Evolutionary conservation across 2,888 invertebrate genomes (phyloP).

Genomic region (Sicus ferrugineus): DNA sequence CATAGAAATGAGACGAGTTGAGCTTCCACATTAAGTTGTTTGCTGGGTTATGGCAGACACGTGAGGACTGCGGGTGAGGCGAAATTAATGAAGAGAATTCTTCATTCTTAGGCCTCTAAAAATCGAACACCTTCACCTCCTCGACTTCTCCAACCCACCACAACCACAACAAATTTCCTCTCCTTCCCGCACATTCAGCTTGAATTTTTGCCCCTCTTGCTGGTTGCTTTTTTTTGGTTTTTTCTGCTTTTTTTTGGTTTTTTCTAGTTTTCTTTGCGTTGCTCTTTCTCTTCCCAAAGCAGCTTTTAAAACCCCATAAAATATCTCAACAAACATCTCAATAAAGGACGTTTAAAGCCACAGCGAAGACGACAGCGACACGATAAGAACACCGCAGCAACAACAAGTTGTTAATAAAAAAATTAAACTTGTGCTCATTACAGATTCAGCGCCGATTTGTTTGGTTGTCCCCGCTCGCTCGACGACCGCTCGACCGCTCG

Average conservation of each 20-base stretch:
- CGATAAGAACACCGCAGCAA: not conserved
- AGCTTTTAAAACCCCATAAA: slow-evolving; percentile 14
- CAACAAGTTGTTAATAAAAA: not conserved
- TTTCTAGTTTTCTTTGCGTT: not conserved
- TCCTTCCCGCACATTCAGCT: too few relatives aligned
- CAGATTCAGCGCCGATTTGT: slow-evolving; percentile 47
- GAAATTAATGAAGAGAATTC: too few relatives aligned
- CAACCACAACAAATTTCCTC: too few relatives aligned
- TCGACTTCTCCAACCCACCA: too few relatives aligned
- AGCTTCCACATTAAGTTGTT: too few relatives aligned
- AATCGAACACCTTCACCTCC: too few relatives aligned
- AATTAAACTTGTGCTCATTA: slow-evolving; percentile 38
- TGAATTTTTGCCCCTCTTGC: not conserved
- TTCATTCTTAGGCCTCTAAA: too few relatives aligned
- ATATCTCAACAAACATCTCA: slow-evolving; percentile 27
- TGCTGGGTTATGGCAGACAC: too few relatives aligned
- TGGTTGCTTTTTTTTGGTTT: not conserved
- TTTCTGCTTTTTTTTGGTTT: not conserved
- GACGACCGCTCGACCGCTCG: too few relatives aligned
- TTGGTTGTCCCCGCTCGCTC: slow-evolving; percentile 44
- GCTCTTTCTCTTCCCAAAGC: not conserved
- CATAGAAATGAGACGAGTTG: too few relatives aligned
- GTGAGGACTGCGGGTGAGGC: too few relatives aligned
- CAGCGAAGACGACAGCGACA: not conserved
- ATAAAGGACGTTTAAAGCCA: not conserved